Percentiles rank a stretch among this genome's conserved stretches.
These are phyloP conservation scores for Plutomurus gul DNA, from an alignment of 1,140 invertebrate species.

Conservation along the genomic window DNA sequence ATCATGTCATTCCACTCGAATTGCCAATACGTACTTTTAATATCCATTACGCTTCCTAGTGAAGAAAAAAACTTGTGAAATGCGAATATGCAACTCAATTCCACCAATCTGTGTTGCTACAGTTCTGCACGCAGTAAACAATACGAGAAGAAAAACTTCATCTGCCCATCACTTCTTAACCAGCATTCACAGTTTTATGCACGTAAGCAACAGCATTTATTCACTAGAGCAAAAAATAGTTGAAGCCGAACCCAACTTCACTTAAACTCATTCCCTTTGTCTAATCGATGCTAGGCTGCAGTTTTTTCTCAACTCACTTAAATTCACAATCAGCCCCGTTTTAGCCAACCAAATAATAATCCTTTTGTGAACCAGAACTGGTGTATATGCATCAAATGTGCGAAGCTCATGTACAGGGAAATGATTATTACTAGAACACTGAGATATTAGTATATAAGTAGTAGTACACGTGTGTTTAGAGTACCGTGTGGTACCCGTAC, in stretches of 20 bases:
- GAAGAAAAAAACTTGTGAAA: neutral
- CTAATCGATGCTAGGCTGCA: no score
- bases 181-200: neutral
- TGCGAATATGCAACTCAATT: neutral
- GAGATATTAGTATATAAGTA: no score
- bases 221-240: neutral
- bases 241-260: neutral
- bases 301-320: neutral
- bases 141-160: neutral
- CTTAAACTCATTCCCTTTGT: neutral
- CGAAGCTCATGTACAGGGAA: no score
- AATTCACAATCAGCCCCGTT: neutral
- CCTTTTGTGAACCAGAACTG: no score
- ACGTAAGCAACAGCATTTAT: neutral
- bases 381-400: no score
- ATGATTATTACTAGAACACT: no score
- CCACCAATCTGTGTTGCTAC: no score
- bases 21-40: no score
- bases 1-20: no score
- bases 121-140: no score
- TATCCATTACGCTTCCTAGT: slow-evolving; percentile 4
- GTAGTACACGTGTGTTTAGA: neutral
- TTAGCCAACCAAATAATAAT: no score
- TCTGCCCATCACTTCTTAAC: neutral
- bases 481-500: neutral